Evolutionary conservation across 2,113 vertebrate species (phyloP).

Genomic region (Paraplagusia blochii): DNA sequence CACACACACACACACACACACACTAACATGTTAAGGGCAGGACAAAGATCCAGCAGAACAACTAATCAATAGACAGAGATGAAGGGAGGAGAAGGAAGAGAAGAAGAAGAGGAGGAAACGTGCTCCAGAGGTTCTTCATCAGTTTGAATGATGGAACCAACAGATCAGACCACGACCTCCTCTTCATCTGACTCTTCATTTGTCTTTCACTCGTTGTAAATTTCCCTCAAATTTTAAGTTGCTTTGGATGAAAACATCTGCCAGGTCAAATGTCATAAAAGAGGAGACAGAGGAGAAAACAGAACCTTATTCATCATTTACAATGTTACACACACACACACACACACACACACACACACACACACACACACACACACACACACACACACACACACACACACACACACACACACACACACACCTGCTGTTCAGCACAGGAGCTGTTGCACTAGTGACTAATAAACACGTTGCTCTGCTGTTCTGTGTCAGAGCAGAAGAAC

Average conservation of each 20-base stretch:
- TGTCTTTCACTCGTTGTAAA: too few relatives aligned
- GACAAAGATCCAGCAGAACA: slow-evolving; percentile 72
- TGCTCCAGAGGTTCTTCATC: slow-evolving; percentile 73
- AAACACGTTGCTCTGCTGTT: slow-evolving; percentile 25
- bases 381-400: slow-evolving; percentile 28
- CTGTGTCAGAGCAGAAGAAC: slow-evolving; percentile 64
- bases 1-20: slow-evolving; percentile 20
- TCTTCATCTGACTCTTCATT: too few relatives aligned
- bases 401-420: slow-evolving; percentile 21
- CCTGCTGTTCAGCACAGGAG: slow-evolving; percentile 61
- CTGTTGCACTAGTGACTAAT: neutral
- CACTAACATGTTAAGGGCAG: slow-evolving; percentile 53
- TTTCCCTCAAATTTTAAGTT: too few relatives aligned
- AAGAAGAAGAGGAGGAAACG: slow-evolving; percentile 62
- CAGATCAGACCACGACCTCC: too few relatives aligned
- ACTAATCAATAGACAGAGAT: slow-evolving; percentile 72
- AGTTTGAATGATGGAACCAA: slow-evolving; percentile 69
- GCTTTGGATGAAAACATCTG: too few relatives aligned
- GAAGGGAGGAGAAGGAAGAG: slow-evolving; percentile 11
- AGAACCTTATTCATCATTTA: too few relatives aligned
- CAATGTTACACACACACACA: too few relatives aligned
- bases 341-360: too few relatives aligned
- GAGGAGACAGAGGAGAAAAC: too few relatives aligned
- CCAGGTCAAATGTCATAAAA: too few relatives aligned
- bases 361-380: too few relatives aligned